Evolutionary conservation across 2,113 vertebrate species (phyloP).

Genomic region (Syrrhaptes paradoxus): DNA sequence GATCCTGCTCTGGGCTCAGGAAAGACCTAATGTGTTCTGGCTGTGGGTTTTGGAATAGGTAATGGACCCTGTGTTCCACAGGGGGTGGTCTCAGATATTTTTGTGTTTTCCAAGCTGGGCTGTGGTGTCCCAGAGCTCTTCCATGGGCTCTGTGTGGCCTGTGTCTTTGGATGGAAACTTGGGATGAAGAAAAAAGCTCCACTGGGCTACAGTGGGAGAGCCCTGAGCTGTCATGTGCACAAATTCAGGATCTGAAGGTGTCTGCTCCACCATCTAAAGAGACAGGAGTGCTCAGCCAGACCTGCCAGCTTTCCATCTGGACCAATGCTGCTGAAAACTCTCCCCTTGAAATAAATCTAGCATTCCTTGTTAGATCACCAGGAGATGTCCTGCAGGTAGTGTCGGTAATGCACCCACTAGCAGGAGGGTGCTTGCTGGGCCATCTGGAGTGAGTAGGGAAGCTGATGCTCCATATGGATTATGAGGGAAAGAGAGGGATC

Average conservation of each 20-base stretch:
- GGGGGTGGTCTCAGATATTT: background rate
- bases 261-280: background rate
- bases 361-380: background rate
- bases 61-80: background rate
- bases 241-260: background rate
- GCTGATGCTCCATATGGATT: background rate
- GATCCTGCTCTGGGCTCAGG: background rate
- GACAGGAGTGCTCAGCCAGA: background rate
- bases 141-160: background rate
- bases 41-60: background rate
- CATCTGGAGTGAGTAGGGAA: background rate
- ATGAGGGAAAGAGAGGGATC: background rate
- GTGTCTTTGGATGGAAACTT: background rate
- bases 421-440: background rate
- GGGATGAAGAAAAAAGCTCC: background rate
- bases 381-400: background rate
- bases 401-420: accelerated
- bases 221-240: background rate
- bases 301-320: background rate
- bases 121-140: background rate
- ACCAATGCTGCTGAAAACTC: background rate
- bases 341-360: background rate
- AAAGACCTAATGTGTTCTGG: background rate
- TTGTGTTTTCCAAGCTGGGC: accelerated
- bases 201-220: background rate